Percentiles rank a stretch among this genome's conserved stretches.
Evolutionary conservation across 2,113 vertebrate species (phyloP).

Genomic region (Hymenochirus boettgeri): DNA sequence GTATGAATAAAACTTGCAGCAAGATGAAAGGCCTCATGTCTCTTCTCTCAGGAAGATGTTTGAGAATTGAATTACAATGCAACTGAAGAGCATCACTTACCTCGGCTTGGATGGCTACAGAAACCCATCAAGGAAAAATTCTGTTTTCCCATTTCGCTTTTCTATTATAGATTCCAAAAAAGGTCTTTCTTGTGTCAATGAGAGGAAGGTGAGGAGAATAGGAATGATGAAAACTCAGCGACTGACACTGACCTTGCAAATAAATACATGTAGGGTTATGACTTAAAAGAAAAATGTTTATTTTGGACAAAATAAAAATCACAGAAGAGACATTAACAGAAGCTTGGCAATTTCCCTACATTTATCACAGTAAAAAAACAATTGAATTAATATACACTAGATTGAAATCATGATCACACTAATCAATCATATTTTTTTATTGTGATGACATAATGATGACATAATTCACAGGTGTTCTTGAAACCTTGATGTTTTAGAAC

Average conservation of each 20-base stretch:
- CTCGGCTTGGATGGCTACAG: not conserved
- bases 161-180: slow-evolving; percentile 9
- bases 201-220: slow-evolving; percentile 7
- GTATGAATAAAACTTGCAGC: not conserved
- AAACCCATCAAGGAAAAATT: not conserved
- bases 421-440: no score
- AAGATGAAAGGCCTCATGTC: slow-evolving; percentile 31
- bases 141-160: not conserved
- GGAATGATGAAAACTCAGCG: not conserved
- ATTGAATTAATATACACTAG: no score
- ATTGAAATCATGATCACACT: no score
- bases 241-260: not conserved
- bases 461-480: no score
- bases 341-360: no score
- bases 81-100: not conserved
- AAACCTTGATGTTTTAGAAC: no score
- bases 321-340: no score
- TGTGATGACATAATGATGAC: no score
- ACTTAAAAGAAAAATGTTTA: no score
- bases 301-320: no score
- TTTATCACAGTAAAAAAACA: no score
- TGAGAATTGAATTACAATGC: slow-evolving; percentile 18
- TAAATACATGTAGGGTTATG: not conserved
- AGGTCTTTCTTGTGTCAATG: slow-evolving; percentile 6
- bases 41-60: not conserved